Evolutionary conservation across 2,888 invertebrate species (phyloP).

Genomic region (Eupithecia centaureata): DNA sequence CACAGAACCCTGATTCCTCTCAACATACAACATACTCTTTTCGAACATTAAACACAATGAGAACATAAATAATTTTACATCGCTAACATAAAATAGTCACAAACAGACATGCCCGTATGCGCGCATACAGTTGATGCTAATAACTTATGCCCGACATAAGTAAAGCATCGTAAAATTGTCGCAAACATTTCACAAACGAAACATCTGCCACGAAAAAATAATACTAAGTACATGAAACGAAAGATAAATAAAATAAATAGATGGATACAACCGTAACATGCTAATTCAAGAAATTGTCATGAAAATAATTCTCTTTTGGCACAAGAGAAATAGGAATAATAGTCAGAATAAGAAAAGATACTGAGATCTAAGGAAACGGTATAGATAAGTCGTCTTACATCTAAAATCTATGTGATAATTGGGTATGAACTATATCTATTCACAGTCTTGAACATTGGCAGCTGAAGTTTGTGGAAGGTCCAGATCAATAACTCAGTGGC

Average conservation of each 20-base stretch:
- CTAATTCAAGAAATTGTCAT: slow-evolving; percentile 70
- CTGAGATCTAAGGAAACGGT: slow-evolving; percentile 80
- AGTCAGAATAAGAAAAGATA: slow-evolving; percentile 60
- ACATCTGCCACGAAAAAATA: slow-evolving; percentile 38
- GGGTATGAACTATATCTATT: slow-evolving; percentile 60
- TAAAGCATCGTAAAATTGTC: slow-evolving; percentile 18
- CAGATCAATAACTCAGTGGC: slow-evolving; percentile 40
- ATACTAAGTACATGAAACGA: slow-evolving; percentile 41
- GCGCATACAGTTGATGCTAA: slow-evolving; percentile 21
- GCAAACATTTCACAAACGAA: slow-evolving; percentile 36
- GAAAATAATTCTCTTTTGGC: slow-evolving; percentile 72
- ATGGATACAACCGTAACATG: slow-evolving; percentile 58
- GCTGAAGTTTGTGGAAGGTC: slow-evolving; percentile 41
- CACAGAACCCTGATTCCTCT: slow-evolving; percentile 70
- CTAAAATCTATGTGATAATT: slow-evolving; percentile 47
- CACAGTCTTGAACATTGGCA: slow-evolving; percentile 73
- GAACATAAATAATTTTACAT: slow-evolving; percentile 41
- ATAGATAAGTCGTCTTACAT: slow-evolving; percentile 63
- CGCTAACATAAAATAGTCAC: slow-evolving; percentile 40
- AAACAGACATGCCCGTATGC: slow-evolving; percentile 27
- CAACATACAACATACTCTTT: slow-evolving; percentile 47
- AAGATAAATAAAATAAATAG: slow-evolving; percentile 73
- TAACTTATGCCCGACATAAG: slow-evolving; percentile 35
- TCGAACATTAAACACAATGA: slow-evolving; percentile 50
- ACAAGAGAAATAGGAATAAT: slow-evolving; percentile 66